Percentiles rank a stretch among this genome's conserved stretches.
phyloP scores from a whole-genome alignment of 64 coral and sea anemone genomes.

The Montipora foliosa region DNA sequence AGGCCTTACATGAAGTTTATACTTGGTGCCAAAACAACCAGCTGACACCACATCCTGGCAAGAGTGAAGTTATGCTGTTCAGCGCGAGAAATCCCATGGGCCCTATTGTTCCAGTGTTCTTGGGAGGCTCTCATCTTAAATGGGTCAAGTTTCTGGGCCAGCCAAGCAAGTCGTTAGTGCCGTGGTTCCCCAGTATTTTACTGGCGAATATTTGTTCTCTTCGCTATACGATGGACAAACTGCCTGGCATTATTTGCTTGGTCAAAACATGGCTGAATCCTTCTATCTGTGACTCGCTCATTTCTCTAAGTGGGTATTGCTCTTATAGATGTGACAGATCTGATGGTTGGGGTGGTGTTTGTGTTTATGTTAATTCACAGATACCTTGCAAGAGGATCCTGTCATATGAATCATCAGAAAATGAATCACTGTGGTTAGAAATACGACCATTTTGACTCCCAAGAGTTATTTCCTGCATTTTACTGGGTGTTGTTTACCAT shows the following conservation, averaged over 20 bases:
- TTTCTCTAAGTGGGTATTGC: neutral
- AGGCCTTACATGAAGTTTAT: no score
- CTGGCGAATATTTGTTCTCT: neutral
- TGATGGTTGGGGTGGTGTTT: neutral
- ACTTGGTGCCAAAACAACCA: no score
- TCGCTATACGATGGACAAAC: neutral
- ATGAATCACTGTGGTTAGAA: slow-evolving; percentile 51
- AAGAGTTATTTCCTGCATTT: slow-evolving; percentile 4
- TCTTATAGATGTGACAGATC: neutral
- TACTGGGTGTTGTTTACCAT: slow-evolving; percentile 23
- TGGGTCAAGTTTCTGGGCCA: neutral
- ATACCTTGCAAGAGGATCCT: slow-evolving; percentile 5
- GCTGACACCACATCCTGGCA: no score
- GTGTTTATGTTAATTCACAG: slow-evolving; percentile 47
- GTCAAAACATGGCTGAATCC: neutral
- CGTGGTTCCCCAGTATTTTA: neutral
- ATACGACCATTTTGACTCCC: slow-evolving; percentile 31
- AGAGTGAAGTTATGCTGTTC: no score
- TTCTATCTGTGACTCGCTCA: neutral
- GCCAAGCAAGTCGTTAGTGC: neutral
- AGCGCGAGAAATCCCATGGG: no score
- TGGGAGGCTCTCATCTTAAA: no score
- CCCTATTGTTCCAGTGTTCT: no score
- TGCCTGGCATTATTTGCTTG: neutral
- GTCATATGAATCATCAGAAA: slow-evolving; percentile 23